Conservation (phyloP, 2,113 vertebrate species). For the Misgurnus mizolepis region DNA sequence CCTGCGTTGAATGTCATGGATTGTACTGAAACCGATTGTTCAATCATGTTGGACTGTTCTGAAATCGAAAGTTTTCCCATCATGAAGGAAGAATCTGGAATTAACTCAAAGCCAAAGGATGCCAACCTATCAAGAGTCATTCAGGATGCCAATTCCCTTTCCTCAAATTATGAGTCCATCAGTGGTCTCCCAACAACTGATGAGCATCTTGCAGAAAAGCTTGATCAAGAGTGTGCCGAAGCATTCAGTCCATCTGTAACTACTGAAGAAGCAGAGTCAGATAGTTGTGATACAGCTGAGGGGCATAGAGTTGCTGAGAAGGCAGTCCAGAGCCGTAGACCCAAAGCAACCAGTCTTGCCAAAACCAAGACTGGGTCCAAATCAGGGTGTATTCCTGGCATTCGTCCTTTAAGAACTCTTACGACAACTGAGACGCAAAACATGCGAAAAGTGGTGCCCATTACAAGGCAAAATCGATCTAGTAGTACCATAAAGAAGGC, state of each 20-base stretch:
- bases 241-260: constrained; percentile 53
- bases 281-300: constrained; percentile 67
- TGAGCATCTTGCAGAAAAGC: constrained; percentile 58
- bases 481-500: constrained; percentile 66
- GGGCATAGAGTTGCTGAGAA: constrained; percentile 56
- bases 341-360: constrained; percentile 40
- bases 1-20: constrained; percentile 69
- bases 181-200: constrained; percentile 61
- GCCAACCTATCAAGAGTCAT: constrained; percentile 51
- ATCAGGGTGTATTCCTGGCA: constrained; percentile 54
- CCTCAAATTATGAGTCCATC: constrained; percentile 69
- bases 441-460: constrained; percentile 91
- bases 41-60: constrained; percentile 84
- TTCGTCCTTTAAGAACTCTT: constrained; percentile 76
- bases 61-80: constrained; percentile 74
- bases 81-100: constrained; percentile 59
- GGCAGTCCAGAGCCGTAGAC: constrained; percentile 42
- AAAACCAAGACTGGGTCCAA: constrained; percentile 72
- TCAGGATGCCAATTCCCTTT: constrained; percentile 66
- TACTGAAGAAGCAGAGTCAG: constrained; percentile 71
- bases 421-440: constrained; percentile 82
- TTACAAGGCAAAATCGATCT: constrained; percentile 76
- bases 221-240: constrained; percentile 47
- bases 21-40: constrained; percentile 88
- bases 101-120: constrained; percentile 44